Percentiles rank a stretch among this genome's conserved stretches.
Evolutionary conservation across 2,113 vertebrate species (phyloP).

Genomic region (Phrynosoma platyrhinos): DNA sequence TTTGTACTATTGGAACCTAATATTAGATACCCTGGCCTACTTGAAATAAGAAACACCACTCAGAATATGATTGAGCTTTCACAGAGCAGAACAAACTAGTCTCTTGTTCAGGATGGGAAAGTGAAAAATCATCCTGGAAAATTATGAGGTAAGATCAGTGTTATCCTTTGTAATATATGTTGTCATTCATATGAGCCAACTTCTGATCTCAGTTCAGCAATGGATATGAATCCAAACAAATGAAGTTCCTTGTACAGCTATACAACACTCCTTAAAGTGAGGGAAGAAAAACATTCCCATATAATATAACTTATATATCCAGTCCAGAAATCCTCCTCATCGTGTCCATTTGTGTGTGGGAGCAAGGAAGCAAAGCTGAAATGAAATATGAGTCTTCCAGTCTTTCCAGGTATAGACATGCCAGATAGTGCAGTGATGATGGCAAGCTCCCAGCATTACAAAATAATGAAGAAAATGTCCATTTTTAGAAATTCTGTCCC

Average conservation of each 20-base stretch:
- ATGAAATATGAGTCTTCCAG: constrained; percentile 74
- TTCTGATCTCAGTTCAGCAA: constrained; percentile 21
- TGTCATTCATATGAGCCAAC: constrained; percentile 6
- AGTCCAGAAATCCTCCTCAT: constrained; percentile 26
- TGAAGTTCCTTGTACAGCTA: background rate
- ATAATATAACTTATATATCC: constrained; percentile 33
- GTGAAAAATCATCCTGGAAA: background rate
- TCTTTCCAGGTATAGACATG: constrained; percentile 79
- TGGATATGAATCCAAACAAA: background rate
- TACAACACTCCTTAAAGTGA: background rate
- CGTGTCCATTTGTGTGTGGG: background rate
- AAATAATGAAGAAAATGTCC: constrained; percentile 79
- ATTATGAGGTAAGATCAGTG: constrained; percentile 1
- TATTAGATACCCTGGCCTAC: background rate
- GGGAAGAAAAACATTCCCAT: background rate
- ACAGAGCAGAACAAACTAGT: background rate
- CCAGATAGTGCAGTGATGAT: constrained; percentile 74
- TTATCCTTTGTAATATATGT: constrained; percentile 1
- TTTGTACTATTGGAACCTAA: background rate
- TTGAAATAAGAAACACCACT: background rate
- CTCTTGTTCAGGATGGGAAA: background rate
- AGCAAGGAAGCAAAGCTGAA: constrained; percentile 65
- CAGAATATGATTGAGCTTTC: background rate
- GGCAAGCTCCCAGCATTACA: constrained; percentile 73
- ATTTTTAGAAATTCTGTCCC: constrained; percentile 63